Conservation (phyloP, 1,140 invertebrate genomes). For the Scaptomyza pallida region DNA sequence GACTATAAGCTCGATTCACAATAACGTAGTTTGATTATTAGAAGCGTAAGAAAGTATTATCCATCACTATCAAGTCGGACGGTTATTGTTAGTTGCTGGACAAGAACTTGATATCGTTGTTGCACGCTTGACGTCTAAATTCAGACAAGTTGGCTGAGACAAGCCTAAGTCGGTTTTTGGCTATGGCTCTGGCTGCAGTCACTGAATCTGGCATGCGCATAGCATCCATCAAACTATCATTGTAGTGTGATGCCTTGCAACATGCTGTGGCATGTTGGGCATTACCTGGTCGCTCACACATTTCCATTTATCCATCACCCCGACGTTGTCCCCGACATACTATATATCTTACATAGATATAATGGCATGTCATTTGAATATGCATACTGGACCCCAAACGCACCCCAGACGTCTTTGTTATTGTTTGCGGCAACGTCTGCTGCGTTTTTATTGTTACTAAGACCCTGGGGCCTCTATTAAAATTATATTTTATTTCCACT, state of each 20-base stretch:
- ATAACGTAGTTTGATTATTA: neutral
- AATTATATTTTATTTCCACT: too few relatives aligned
- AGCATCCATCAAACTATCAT: slow-evolving; percentile 29
- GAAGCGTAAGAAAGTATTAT: neutral
- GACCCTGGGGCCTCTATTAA: too few relatives aligned
- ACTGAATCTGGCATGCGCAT: slow-evolving; percentile 43
- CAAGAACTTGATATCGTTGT: slow-evolving; percentile 23
- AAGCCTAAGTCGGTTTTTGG: slow-evolving; percentile 41
- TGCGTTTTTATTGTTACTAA: neutral
- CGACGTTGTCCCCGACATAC: neutral
- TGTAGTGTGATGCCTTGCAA: slow-evolving; percentile 7
- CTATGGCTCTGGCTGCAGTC: neutral
- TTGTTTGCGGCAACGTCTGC: neutral
- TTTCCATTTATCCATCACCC: slow-evolving; percentile 5
- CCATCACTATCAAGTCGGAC: slow-evolving; percentile 4
- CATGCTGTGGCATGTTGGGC: neutral
- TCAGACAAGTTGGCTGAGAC: slow-evolving; percentile 42
- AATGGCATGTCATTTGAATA: neutral
- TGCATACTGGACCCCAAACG: neutral
- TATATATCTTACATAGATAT: neutral
- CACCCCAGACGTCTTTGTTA: neutral
- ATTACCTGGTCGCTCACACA: slow-evolving; percentile 1
- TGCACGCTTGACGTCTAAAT: slow-evolving; percentile 36
- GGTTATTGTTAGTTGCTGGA: neutral
- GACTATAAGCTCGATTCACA: neutral